These are phyloP conservation scores for Hycleus phaleratus DNA, from an alignment of 1,140 invertebrate genomes.

Conservation along the genomic window DNA sequence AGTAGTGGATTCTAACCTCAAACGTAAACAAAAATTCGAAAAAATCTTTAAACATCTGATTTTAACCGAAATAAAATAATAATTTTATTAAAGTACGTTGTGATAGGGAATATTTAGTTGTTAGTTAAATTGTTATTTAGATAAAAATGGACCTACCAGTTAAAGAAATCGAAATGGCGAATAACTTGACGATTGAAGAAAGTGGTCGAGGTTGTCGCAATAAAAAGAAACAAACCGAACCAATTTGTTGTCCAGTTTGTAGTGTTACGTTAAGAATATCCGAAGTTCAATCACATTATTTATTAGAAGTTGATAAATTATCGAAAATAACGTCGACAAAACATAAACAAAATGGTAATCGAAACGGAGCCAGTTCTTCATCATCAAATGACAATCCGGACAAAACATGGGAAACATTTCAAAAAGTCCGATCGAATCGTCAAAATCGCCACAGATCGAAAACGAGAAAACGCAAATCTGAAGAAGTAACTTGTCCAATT, in stretches of 20 bases:
- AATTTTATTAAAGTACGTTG: not conserved
- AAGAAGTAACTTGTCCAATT: conserved; percentile 61
- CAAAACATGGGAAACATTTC: conserved; percentile 67
- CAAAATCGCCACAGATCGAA: conserved; percentile 47
- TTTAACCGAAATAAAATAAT: not conserved
- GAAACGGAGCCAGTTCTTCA: conserved; percentile 44
- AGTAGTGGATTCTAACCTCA: no score
- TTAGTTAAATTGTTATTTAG: not conserved
- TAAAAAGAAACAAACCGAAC: conserved; percentile 46
- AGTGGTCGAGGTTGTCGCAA: conserved; percentile 38
- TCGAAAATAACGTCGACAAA: conserved; percentile 46
- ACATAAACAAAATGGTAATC: conserved; percentile 35
- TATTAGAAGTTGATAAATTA: conserved; percentile 67
- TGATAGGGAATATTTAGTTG: not conserved
- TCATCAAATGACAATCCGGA: conserved; percentile 49
- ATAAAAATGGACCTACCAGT: conserved; percentile 5
- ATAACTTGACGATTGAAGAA: conserved; percentile 29
- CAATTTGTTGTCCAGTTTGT: conserved; percentile 71
- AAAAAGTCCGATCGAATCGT: conserved; percentile 64
- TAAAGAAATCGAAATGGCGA: conserved; percentile 7
- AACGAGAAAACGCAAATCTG: conserved; percentile 51
- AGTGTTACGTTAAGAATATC: conserved; percentile 63
- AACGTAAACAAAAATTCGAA: not conserved
- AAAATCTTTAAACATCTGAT: conserved; percentile 7
- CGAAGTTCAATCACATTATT: conserved; percentile 68